These are phyloP conservation scores for Drosophila bunnanda DNA, from an alignment of 2,888 invertebrate genomes.

Conservation along the genomic window DNA sequence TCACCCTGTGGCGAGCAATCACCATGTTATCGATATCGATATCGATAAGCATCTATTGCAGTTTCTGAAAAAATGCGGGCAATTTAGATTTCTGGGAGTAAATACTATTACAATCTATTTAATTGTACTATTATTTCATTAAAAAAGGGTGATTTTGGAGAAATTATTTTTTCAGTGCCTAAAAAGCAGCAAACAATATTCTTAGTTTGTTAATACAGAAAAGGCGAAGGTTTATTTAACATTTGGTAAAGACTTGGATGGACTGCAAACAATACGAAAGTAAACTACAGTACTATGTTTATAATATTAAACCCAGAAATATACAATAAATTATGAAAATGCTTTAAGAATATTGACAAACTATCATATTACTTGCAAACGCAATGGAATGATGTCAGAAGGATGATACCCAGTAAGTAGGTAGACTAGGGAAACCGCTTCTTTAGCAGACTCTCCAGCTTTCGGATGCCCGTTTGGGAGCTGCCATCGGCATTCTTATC, in stretches of 20 bases:
- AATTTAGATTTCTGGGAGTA: not conserved
- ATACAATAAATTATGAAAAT: conserved; percentile 9
- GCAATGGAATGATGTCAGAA: conserved; percentile 54
- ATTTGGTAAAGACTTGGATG: conserved; percentile 9
- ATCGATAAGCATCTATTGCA: not conserved
- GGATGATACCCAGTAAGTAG: conserved; percentile 1
- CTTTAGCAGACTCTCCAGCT: conserved; percentile 86
- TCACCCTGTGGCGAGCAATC: not conserved
- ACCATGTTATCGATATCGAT: not conserved
- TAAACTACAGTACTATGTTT: not conserved
- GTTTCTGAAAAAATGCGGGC: too few species aligned
- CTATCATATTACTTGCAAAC: not conserved
- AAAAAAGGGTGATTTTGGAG: not conserved
- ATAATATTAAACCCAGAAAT: not conserved
- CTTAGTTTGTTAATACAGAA: conserved; percentile 5
- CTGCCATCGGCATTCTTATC: conserved; percentile 77
- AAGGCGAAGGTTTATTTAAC: conserved; percentile 3
- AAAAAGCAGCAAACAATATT: not conserved
- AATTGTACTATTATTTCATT: not conserved
- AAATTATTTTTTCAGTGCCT: not conserved
- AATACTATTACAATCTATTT: not conserved
- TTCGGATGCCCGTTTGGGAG: conserved; percentile 84
- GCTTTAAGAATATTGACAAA: conserved; percentile 6
- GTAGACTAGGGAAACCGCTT: conserved; percentile 85
- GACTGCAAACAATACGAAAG: conserved; percentile 16